Base-by-base conservation (phyloP, 2,113 vertebrate genomes). In the Limnothrissa miodon region DNA sequence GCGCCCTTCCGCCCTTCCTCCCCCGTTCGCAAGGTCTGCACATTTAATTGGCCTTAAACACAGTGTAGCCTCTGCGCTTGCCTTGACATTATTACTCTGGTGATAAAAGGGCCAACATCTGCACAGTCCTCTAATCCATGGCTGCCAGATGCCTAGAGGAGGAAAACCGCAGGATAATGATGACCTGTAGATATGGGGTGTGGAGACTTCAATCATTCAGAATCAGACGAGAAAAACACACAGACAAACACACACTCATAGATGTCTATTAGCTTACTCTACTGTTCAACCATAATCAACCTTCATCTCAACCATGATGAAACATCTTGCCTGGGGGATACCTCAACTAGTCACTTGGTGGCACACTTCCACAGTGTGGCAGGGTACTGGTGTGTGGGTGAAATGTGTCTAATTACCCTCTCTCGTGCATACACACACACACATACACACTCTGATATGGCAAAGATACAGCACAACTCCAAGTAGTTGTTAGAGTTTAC, bases 71-170 rank as follows among this genome's bases (percentile, higher is more conserved):
- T 78, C 78, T 79, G 78, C 84, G 44, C 87, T 89, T 85, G 85
- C 87, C 84, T 80, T 87, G 84, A 84, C 80, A 80, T 84, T 82
- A 86, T 85, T 82, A 86, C 78, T 83, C 70, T 80, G 81, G 51
- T 82, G 85, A 87, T 87, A 86, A 88, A 88, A 90, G 88, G 84
- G 25, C 81, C 80, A 78, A 78, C 86, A 79, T 87, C 82, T 85
- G 87, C 70, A 51, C 33, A 33, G 83, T 86, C 87, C 86, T 90
- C 62, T 90, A 87, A 89, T 86, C 82, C 78, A 84, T 80, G 48
- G 80, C 79, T 70, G 59, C 84, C 80, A 59, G 70, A 81, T 87
- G 80, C 45, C 44, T 42, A 83, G 29, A 80, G 53, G 83, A 87
- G 80, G 78, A 80, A 86, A 89, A 85, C 86, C 80, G n/a, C 79